Evolutionary conservation across 1,140 invertebrate species (phyloP).

Genomic region (Andricus grossulariae): DNA sequence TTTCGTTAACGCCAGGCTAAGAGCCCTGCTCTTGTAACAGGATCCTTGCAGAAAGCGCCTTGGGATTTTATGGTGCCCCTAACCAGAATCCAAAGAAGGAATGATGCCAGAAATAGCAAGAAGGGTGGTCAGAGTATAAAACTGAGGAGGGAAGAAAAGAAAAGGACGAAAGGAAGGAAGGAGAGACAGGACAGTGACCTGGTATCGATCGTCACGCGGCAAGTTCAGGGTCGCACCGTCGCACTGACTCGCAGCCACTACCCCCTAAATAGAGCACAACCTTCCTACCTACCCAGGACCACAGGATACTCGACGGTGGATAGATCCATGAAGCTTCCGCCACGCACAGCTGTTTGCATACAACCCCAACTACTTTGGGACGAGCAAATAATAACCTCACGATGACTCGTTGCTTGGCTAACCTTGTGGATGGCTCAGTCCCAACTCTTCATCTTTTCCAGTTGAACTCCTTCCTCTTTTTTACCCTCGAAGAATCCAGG

Average conservation of each 20-base stretch:
- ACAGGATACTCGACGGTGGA: conserved; percentile 49
- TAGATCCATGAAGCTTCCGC: conserved; percentile 58
- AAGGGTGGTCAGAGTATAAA: neutral
- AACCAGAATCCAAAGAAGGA: conserved; percentile 48
- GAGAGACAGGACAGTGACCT: conserved; percentile 65
- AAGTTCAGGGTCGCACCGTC: conserved; percentile 72
- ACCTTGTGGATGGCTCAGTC: conserved; percentile 24
- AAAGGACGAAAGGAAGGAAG: conserved; percentile 44
- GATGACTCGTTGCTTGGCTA: conserved; percentile 54
- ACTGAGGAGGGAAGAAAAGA: conserved; percentile 43
- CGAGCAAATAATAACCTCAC: conserved; percentile 63
- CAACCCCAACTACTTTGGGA: conserved; percentile 51
- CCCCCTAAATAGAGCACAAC: conserved; percentile 49
- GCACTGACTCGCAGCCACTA: conserved; percentile 54
- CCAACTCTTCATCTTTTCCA: conserved; percentile 28
- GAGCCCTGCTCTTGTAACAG: conserved; percentile 62
- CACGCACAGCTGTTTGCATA: conserved; percentile 71
- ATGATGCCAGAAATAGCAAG: conserved; percentile 34
- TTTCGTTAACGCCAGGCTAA: conserved; percentile 61
- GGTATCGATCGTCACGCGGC: conserved; percentile 67
- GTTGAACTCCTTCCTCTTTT: conserved; percentile 9
- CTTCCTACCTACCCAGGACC: conserved; percentile 40
- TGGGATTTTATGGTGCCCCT: conserved; percentile 63
- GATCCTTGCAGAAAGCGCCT: conserved; percentile 65
- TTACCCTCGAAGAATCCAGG: conserved; percentile 13